Conservation (phyloP, 2,888 invertebrate species). For the Tortricodes alternella region DNA sequence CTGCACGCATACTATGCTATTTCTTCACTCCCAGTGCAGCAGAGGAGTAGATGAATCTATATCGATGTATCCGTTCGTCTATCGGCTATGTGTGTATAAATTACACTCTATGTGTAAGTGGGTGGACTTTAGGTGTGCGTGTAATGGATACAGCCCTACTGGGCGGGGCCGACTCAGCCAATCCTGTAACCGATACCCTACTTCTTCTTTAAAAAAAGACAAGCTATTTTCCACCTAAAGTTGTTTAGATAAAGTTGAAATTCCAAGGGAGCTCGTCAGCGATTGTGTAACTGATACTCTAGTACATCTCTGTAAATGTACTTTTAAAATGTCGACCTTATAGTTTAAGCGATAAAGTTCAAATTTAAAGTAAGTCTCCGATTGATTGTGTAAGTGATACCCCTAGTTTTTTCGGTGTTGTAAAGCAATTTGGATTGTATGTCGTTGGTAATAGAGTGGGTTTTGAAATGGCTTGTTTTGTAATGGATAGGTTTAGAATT, state of each 20-base stretch:
- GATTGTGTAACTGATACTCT: background rate
- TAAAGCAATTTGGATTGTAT: constrained; percentile 44
- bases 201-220: constrained; percentile 59
- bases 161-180: constrained; percentile 76
- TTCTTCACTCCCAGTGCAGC: no score
- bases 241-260: constrained; percentile 34
- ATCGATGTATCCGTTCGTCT: background rate
- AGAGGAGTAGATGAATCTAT: no score
- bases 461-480: constrained; percentile 43
- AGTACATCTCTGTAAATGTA: background rate
- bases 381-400: constrained; percentile 70
- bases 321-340: background rate
- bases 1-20: no score
- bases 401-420: constrained; percentile 59
- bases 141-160: constrained; percentile 72
- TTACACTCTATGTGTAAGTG: constrained; percentile 44
- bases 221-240: constrained; percentile 32
- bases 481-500: constrained; percentile 60
- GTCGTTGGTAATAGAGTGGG: constrained; percentile 32
- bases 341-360: constrained; percentile 38
- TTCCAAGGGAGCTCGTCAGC: fast-evolving
- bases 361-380: constrained; percentile 34
- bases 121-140: constrained; percentile 72
- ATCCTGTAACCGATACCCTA: constrained; percentile 81
- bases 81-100: constrained; percentile 46